Percentiles rank a stretch among this genome's conserved stretches.
Evolutionary conservation across 37 sponge, comb jelly and placozoan species (phyloP).

Genomic region (Agelas oroides): DNA sequence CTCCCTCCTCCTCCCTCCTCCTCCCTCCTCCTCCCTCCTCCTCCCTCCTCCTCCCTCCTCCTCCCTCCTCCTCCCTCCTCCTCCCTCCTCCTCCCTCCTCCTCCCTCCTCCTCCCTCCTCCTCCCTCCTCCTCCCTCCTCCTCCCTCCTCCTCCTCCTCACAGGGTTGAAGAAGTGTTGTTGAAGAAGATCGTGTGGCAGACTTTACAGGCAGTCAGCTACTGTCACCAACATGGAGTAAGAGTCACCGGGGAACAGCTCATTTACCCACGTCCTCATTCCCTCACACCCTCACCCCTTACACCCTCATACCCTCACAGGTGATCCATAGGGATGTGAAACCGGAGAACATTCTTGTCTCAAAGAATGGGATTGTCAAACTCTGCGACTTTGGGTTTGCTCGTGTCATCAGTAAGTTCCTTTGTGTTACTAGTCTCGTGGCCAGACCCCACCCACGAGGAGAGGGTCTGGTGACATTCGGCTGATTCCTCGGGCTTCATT

Average conservation of each 20-base stretch:
- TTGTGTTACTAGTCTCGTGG: too few species aligned
- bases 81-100: neutral
- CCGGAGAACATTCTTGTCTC: slow-evolving; percentile 96
- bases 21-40: neutral
- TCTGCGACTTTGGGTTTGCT: slow-evolving; percentile 99
- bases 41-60: neutral
- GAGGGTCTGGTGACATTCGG: too few species aligned
- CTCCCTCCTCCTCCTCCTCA: slow-evolving; percentile 1
- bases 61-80: neutral
- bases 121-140: neutral
- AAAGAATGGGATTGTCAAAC: slow-evolving; percentile 90
- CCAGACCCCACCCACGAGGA: too few species aligned
- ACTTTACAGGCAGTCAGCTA: slow-evolving; percentile 88
- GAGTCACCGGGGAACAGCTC: too few species aligned
- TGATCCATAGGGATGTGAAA: slow-evolving; percentile 98
- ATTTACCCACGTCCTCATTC: too few species aligned
- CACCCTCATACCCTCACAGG: slow-evolving; percentile 31
- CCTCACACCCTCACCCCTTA: too few species aligned
- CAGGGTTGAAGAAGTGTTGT: slow-evolving; percentile 70
- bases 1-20: neutral
- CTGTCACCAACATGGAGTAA: slow-evolving; percentile 92
- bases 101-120: neutral
- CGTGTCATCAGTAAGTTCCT: slow-evolving; percentile 85
- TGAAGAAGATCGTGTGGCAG: slow-evolving; percentile 92
- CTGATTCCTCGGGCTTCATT: too few species aligned